Evolutionary conservation across 2,113 vertebrate genomes (phyloP).

Genomic region (Chaenogobius annularis): DNA sequence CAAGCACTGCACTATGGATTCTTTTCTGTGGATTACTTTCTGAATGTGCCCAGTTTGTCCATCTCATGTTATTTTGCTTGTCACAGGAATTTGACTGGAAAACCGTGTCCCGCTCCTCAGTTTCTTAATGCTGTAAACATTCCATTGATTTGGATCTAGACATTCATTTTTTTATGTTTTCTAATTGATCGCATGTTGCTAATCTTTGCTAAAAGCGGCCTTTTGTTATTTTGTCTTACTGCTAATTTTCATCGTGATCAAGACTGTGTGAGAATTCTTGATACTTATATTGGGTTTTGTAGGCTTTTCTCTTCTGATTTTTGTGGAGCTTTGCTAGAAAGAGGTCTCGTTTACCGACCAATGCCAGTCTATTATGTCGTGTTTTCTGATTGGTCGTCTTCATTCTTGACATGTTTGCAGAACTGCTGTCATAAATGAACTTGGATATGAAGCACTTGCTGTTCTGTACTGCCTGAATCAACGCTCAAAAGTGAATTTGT

Average conservation of each 20-base stretch:
- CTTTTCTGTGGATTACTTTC: not conserved
- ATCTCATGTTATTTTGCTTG: slow-evolving; percentile 51
- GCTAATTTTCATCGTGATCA: slow-evolving; percentile 15
- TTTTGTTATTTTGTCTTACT: slow-evolving; percentile 32
- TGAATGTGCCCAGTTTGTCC: slow-evolving; percentile 32
- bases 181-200: slow-evolving; percentile 64
- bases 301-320: slow-evolving; percentile 41
- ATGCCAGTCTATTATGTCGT: slow-evolving; percentile 7
- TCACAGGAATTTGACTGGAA: slow-evolving; percentile 64
- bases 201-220: slow-evolving; percentile 37
- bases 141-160: slow-evolving; percentile 62
- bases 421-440: slow-evolving; percentile 48
- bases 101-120: slow-evolving; percentile 28
- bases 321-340: slow-evolving; percentile 44
- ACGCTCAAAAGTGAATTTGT: slow-evolving; percentile 41
- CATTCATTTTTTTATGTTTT: slow-evolving; percentile 54
- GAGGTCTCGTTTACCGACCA: slow-evolving; percentile 16
- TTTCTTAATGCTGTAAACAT: slow-evolving; percentile 73
- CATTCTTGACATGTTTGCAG: slow-evolving; percentile 55
- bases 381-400: slow-evolving; percentile 18
- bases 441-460: slow-evolving; percentile 74
- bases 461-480: slow-evolving; percentile 69
- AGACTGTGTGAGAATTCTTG: slow-evolving; percentile 32
- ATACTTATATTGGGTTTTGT: slow-evolving; percentile 32
- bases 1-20: slow-evolving; percentile 22